Percentiles rank a stretch among this genome's conserved stretches.
These are phyloP conservation scores for Strigops habroptila DNA, from an alignment of 2,113 vertebrate species.

Conservation along the genomic window DNA sequence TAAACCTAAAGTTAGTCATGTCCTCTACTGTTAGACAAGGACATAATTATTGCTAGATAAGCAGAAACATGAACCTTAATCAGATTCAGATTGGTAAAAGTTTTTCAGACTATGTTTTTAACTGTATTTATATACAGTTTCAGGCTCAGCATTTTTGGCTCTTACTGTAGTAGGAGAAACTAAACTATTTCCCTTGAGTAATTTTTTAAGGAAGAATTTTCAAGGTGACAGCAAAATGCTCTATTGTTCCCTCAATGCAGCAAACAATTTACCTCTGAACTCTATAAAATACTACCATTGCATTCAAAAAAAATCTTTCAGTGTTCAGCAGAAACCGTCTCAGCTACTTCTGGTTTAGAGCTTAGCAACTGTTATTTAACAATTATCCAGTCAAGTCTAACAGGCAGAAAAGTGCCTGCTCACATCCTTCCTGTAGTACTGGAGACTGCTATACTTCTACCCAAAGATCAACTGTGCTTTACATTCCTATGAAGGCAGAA, in stretches of 20 bases:
- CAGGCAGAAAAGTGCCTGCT: neutral
- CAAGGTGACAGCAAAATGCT: neutral
- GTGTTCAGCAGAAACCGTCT: neutral
- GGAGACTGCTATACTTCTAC: neutral
- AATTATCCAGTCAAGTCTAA: neutral
- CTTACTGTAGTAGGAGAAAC: neutral
- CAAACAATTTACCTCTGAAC: neutral
- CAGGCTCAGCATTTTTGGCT: neutral
- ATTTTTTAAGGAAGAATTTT: neutral
- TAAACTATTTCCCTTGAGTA: neutral
- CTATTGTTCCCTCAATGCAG: neutral
- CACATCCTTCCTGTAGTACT: neutral
- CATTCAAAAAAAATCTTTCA: neutral
- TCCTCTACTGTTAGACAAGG: neutral
- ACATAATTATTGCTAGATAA: neutral
- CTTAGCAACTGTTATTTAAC: neutral
- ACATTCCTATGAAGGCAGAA: neutral
- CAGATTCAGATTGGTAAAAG: neutral
- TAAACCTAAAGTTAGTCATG: neutral
- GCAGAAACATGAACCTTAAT: constrained; percentile 33
- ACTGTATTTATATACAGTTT: neutral
- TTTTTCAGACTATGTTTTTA: neutral
- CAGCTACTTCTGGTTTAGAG: neutral
- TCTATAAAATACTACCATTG: neutral
- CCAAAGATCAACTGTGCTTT: neutral